Base-by-base conservation (phyloP, 2,888 invertebrate species). In the Tetragonula carbonaria region DNA sequence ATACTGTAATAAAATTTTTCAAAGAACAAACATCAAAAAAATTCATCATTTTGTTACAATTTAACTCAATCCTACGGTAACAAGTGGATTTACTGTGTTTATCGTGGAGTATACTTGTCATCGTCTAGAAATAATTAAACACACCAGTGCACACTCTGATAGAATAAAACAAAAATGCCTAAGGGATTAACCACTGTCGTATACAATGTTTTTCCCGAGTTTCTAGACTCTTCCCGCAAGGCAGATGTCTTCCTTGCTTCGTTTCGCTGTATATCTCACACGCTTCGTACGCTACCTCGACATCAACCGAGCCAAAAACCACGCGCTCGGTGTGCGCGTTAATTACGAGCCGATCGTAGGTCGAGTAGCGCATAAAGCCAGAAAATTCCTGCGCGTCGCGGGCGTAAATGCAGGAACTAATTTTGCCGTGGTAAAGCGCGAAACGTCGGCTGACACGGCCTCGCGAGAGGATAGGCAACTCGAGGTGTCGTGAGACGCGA, bases 361-460 rank as follows among this genome's bases (percentile, higher is more conserved):
- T 4, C 66, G 74, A 59, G 59, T 66, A 71, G 59, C 74, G 71
- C 8, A 45, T 62, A 70, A 71, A 66, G 80, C 66, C 66, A 80
- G 82, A 82, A 82, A 82, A 82, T 82, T 82, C 82, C 82, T 71
- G n/a, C 80, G 80, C 82, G 82, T 81, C 80, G 75, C 74, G 70
- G 53, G 77, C 74, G 77, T 82, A 84, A 84, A 81, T 84, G 76
- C 72, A 81, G 83, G 73, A 84, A 84, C 82, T 84, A 82, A 82
- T 82, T 77, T 82, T 66, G 53, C 82, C 28, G 65, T 18, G 70
- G 70, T 73, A 77, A 74, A 65, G 45, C 66, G 74, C 72, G 76
- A 83, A 83, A 80, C 79, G 82, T 50, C 76, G 74, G 70, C 55
- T 33, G 33, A 53, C 72, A 65, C 67, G 63, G 38, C 11, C 28